Conservation (phyloP, 2,888 invertebrate species). For the Tetragnatha montana region DNA sequence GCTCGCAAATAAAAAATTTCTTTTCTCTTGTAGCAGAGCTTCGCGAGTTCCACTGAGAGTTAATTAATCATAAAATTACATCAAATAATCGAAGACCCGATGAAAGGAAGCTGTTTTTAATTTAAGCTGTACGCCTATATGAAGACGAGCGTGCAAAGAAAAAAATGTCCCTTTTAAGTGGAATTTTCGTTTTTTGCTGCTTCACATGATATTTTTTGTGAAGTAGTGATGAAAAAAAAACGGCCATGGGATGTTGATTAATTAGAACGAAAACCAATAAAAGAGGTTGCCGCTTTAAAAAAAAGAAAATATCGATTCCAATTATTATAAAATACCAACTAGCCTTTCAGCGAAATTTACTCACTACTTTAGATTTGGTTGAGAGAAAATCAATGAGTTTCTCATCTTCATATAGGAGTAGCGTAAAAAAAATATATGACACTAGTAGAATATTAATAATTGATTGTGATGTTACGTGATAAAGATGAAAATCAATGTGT, state of each 20-base stretch:
- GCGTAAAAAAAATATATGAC: neutral
- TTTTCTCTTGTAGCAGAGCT: neutral
- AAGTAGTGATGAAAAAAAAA: neutral
- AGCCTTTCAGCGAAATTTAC: neutral
- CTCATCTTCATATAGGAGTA: neutral
- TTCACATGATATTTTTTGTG: neutral
- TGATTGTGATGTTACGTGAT: neutral
- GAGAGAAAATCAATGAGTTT: neutral
- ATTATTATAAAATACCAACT: conserved; percentile 1
- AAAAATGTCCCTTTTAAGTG: neutral
- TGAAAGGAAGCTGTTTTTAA: neutral
- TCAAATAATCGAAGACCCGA: neutral
- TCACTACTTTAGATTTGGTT: neutral
- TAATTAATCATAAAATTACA: neutral
- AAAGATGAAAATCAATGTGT: neutral
- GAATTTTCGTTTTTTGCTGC: neutral
- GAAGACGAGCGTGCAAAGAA: neutral
- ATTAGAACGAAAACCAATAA: neutral
- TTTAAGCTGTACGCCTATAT: neutral
- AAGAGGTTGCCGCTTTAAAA: neutral
- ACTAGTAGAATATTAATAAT: neutral
- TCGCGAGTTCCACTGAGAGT: neutral
- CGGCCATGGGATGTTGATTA: neutral
- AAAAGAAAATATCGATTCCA: neutral
- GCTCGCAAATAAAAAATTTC: neutral